These are phyloP conservation scores for Drosophila murphyi DNA, from an alignment of 1,140 invertebrate species.

Conservation along the genomic window DNA sequence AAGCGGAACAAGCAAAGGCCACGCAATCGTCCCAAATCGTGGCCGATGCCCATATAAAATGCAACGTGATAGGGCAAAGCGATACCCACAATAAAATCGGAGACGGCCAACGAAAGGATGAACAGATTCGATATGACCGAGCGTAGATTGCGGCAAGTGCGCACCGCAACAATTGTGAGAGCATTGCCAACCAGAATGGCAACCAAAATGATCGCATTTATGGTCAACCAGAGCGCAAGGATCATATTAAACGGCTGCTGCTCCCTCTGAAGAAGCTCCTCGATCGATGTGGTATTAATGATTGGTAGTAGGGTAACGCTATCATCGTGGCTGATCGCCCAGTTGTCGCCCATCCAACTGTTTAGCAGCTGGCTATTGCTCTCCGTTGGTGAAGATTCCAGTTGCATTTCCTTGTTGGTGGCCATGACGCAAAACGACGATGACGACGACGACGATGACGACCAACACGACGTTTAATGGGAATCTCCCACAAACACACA, in stretches of 20 bases:
- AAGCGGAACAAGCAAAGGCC: slow-evolving; percentile 89
- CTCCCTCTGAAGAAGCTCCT: not conserved
- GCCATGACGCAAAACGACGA: slow-evolving; percentile 13
- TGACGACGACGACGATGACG: not conserved
- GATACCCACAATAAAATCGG: slow-evolving; percentile 90
- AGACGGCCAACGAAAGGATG: slow-evolving; percentile 90
- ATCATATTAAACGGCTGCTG: slow-evolving; percentile 13
- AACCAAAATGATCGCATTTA: slow-evolving; percentile 88
- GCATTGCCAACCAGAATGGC: slow-evolving; percentile 89
- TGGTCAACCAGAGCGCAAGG: slow-evolving; percentile 86
- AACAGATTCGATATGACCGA: slow-evolving; percentile 87
- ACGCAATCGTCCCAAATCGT: slow-evolving; percentile 86
- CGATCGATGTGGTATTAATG: not conserved
- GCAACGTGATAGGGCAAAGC: slow-evolving; percentile 90
- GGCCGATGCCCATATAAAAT: slow-evolving; percentile 87
- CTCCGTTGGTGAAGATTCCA: not conserved
- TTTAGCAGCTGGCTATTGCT: not conserved
- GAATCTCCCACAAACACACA: slow-evolving; percentile 35
- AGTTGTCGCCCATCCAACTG: slow-evolving; percentile 23
- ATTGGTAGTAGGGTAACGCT: not conserved
- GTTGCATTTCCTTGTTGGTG: slow-evolving; percentile 16
- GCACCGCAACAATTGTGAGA: slow-evolving; percentile 89
- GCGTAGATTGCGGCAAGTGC: slow-evolving; percentile 87
- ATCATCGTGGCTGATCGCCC: not conserved
- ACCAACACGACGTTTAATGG: slow-evolving; percentile 21